phyloP scores from a whole-genome alignment of 2,797 vertebrate genomes.

The Sebastes miniatus region DNA sequence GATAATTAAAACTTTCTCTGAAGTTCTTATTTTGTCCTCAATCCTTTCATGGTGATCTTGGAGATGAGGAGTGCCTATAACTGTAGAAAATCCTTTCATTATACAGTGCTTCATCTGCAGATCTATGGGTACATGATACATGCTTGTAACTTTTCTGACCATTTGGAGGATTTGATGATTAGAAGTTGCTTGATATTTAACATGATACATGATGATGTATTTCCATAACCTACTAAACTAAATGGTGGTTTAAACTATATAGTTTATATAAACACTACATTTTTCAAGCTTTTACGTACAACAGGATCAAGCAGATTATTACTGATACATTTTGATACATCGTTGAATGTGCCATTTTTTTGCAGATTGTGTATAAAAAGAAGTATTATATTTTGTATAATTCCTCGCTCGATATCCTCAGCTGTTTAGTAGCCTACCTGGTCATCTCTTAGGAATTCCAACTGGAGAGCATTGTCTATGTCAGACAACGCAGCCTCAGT shows the following conservation, averaged over 20 bases:
- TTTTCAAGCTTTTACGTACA: neutral
- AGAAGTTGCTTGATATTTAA: neutral
- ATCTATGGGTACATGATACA: neutral
- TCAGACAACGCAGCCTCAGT: slow-evolving; percentile 65
- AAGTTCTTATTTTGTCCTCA: neutral
- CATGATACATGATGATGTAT: neutral
- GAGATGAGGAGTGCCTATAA: neutral
- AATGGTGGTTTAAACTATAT: neutral
- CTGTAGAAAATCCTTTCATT: neutral
- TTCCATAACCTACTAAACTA: neutral
- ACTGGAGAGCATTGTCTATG: slow-evolving; percentile 36
- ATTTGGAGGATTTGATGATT: neutral
- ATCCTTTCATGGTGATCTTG: neutral
- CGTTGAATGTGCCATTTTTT: neutral
- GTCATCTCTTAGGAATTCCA: slow-evolving; percentile 41
- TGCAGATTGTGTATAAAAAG: neutral
- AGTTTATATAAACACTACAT: neutral
- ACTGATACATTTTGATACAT: neutral
- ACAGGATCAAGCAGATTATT: rapidly evolving
- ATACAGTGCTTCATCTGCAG: neutral
- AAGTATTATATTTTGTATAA: neutral
- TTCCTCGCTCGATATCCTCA: neutral
- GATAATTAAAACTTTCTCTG: neutral
- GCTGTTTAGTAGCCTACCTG: slow-evolving; percentile 16
- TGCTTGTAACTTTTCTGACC: neutral